These are phyloP conservation scores for Notocelia uddmanniana DNA, from an alignment of 2,888 invertebrate genomes.

Conservation along the genomic window DNA sequence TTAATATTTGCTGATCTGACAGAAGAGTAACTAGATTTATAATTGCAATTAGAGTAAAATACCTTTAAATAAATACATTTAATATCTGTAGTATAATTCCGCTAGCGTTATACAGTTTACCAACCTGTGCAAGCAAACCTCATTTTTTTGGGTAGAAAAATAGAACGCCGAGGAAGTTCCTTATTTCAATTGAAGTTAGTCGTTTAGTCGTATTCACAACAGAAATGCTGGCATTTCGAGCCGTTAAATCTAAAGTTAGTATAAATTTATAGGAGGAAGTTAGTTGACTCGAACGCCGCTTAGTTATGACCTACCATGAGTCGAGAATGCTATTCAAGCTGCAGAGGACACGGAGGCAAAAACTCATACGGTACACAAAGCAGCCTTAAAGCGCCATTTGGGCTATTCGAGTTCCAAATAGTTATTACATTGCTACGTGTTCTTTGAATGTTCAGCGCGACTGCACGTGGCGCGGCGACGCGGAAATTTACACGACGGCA, in stretches of 20 bases:
- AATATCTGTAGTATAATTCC: neutral
- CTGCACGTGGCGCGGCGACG: neutral
- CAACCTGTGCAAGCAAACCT: slow-evolving; percentile 22
- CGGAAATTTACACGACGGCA: slow-evolving; percentile 16
- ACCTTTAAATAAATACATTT: slow-evolving; percentile 20
- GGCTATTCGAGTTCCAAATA: slow-evolving; percentile 28
- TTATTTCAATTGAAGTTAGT: slow-evolving; percentile 68
- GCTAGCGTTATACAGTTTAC: neutral
- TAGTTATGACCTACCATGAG: slow-evolving; percentile 32
- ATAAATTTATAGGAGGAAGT: slow-evolving; percentile 64
- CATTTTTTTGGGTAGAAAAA: slow-evolving; percentile 60
- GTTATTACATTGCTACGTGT: slow-evolving; percentile 32
- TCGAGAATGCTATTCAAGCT: slow-evolving; percentile 15
- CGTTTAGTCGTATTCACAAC: slow-evolving; percentile 61
- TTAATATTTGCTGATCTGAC: neutral
- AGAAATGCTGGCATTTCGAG: slow-evolving; percentile 55
- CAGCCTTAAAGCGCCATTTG: slow-evolving; percentile 25
- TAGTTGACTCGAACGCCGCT: slow-evolving; percentile 57
- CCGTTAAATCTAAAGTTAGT: slow-evolving; percentile 58
- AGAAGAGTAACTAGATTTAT: neutral
- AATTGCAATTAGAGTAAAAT: too few species aligned
- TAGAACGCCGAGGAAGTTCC: slow-evolving; percentile 59
- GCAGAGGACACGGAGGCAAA: slow-evolving; percentile 21
- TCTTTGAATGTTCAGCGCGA: slow-evolving; percentile 23
- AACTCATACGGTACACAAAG: slow-evolving; percentile 26